Percentiles rank a stretch among this genome's conserved stretches.
phyloP scores from a whole-genome alignment of 2,888 invertebrate species.

The Drosophila colorata region DNA sequence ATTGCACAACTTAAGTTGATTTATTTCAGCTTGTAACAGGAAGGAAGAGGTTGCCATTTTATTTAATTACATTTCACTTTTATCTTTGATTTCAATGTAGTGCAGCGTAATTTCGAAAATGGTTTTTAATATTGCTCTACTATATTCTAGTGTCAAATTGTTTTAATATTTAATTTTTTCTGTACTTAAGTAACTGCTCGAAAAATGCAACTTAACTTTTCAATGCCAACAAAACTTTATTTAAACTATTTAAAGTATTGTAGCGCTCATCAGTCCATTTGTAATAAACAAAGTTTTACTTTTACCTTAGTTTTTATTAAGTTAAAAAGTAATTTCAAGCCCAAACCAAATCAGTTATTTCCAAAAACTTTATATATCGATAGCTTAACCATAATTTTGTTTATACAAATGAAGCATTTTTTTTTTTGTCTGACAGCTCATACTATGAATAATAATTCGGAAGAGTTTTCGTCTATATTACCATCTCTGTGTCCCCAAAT shows the following conservation, averaged over 20 bases:
- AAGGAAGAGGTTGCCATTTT: neutral
- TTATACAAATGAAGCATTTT: neutral
- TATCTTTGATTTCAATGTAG: neutral
- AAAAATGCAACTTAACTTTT: too few species aligned
- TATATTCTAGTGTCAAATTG: neutral
- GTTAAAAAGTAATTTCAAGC: too few species aligned
- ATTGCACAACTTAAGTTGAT: neutral
- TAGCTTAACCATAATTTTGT: neutral
- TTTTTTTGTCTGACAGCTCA: neutral
- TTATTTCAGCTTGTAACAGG: neutral
- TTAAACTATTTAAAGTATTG: too few species aligned
- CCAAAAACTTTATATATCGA: neutral
- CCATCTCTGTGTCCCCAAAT: neutral
- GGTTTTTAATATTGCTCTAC: too few species aligned
- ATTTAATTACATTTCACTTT: neutral
- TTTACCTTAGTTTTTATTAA: too few species aligned
- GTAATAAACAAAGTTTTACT: too few species aligned
- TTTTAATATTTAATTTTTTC: neutral
- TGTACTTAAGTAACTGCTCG: too few species aligned
- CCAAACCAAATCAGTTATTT: too few species aligned
- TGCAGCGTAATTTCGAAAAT: neutral
- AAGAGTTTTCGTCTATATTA: constrained; percentile 8
- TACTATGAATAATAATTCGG: constrained; percentile 25
- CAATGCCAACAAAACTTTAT: too few species aligned
- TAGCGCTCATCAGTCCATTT: too few species aligned